These are phyloP conservation scores for Cosmopolites sordidus DNA, from an alignment of 2,888 invertebrate species.

Conservation along the genomic window DNA sequence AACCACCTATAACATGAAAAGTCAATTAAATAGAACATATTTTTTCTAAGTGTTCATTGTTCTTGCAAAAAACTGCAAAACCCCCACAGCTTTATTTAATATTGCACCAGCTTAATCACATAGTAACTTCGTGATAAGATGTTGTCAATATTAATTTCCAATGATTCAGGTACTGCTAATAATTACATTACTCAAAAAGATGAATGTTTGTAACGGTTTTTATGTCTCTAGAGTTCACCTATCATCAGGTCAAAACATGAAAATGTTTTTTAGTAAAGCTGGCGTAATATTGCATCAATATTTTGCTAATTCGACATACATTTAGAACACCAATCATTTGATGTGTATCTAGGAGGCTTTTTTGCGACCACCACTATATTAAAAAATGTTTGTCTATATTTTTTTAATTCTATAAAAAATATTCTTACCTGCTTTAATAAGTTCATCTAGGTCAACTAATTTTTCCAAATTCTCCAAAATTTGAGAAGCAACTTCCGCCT, in stretches of 20 bases:
- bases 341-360: background rate
- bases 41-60: too few species aligned
- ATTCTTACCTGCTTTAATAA: slow-evolving; percentile 63
- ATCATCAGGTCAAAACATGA: too few species aligned
- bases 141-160: background rate
- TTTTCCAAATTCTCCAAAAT: slow-evolving; percentile 57
- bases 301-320: too few species aligned
- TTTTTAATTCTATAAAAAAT: background rate
- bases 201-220: too few species aligned
- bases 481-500: slow-evolving; percentile 60
- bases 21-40: background rate
- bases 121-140: background rate
- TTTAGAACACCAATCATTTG: too few species aligned
- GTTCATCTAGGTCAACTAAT: slow-evolving; percentile 55
- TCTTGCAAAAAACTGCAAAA: too few species aligned
- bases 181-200: too few species aligned
- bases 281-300: too few species aligned
- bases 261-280: too few species aligned
- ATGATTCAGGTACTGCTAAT: background rate
- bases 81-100: background rate
- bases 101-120: background rate
- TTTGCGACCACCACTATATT: background rate
- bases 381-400: background rate
- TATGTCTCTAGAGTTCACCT: too few species aligned
- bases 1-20: background rate